Evolutionary conservation across 2,797 vertebrate genomes (phyloP), one percentile per base, ranked within the genome.

Genomic region (Perodicticus potto): DNA sequence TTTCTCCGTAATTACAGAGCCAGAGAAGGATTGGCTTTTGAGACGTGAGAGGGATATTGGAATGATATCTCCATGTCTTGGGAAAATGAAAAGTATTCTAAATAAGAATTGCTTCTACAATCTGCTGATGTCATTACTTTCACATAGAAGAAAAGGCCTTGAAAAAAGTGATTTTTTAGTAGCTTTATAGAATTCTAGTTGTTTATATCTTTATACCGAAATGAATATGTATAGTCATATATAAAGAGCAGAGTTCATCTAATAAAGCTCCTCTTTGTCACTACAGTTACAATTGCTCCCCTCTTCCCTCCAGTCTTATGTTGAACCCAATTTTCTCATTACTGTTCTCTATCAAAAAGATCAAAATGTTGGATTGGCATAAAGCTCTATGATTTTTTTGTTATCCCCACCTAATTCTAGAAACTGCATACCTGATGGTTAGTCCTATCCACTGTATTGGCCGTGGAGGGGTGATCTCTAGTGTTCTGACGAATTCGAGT

Each of bases 371-470:
- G 99, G 98, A 89, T 98, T 98, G 11, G 98, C 98, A 86, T 99
- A 99, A 98, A 99, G 98, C 97, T 99, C 98, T 0, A 98, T 99
- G 95, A 99, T 45, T 97, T 98, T 98, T 98, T 99, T 98, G 98
- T 99, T 99, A 98, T 99, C 98, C 98, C 98, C 98, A 95, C 96
- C 98, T 93, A 98, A 98, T 98, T 99, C 99, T 98, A 98, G 98
- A 97, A 99, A 99, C 98, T 98, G 99, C 99, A 98, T 99, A 99
- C 99, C 98, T 99, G 99, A 87, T 99, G 99, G 98, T 99, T 99
- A 96, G 99, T 99, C 97, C 99, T 99, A 45, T 99, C 99, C 96
- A 99, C 99, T 27, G 99, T 99, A 97, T 99, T 99, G 97, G 98
- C 99, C 34, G 99, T 99, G 98, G 99, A 99, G 86, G 98, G 98